phyloP scores from a whole-genome alignment of 2,888 invertebrate species.

The Heliconius erato region DNA sequence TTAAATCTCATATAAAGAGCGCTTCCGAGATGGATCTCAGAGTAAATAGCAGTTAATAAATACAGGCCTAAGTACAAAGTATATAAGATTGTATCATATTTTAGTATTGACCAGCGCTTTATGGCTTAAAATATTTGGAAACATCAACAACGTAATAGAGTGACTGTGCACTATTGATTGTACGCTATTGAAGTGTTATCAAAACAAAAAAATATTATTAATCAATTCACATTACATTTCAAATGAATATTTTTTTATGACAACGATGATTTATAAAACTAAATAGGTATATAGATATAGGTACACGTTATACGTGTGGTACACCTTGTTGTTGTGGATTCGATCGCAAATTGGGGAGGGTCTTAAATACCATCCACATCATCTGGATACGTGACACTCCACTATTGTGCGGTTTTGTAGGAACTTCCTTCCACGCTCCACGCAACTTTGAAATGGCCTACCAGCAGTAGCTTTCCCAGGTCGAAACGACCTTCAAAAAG shows the following conservation, averaged over 20 bases:
- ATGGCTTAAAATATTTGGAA: conserved; percentile 2
- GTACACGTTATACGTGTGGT: neutral
- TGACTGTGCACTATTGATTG: neutral
- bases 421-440: too few relatives aligned
- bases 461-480: too few relatives aligned
- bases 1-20: too few relatives aligned
- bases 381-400: too few relatives aligned
- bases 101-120: neutral
- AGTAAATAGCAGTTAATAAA: too few relatives aligned
- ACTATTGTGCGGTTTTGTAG: too few relatives aligned
- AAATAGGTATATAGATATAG: neutral
- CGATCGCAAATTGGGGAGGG: neutral
- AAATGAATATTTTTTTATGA: neutral
- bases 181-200: neutral
- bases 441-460: too few relatives aligned
- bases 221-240: neutral
- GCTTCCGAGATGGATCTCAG: too few relatives aligned
- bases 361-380: too few relatives aligned
- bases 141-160: neutral
- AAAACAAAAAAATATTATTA: neutral
- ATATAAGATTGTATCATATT: neutral
- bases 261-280: neutral
- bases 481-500: too few relatives aligned
- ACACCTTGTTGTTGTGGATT: neutral
- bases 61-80: neutral